Conservation (phyloP, 2,888 invertebrate genomes). For the Allacma fusca region DNA sequence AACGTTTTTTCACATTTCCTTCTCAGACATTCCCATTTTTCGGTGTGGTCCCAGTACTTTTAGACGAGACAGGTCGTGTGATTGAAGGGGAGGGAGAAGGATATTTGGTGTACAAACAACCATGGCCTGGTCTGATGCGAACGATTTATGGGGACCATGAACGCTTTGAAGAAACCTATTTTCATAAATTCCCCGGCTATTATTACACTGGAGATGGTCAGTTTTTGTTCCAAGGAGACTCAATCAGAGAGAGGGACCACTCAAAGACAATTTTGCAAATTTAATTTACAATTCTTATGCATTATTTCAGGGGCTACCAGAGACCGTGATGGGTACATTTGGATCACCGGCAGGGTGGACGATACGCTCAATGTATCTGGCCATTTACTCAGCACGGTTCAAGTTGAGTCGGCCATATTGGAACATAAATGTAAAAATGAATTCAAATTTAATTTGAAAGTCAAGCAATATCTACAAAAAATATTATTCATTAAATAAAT, state of each 20-base stretch:
- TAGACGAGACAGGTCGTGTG: constrained; percentile 86
- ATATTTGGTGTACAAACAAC: constrained; percentile 89
- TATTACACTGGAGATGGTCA: constrained; percentile 98
- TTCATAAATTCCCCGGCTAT: constrained; percentile 93
- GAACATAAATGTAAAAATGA: constrained; percentile 60
- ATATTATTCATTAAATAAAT: no score
- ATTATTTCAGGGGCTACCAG: constrained; percentile 84
- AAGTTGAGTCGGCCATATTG: constrained; percentile 70
- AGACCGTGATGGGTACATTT: constrained; percentile 93
- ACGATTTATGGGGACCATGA: constrained; percentile 91
- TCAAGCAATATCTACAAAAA: no score
- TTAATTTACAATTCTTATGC: no score
- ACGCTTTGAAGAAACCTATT: constrained; percentile 90
- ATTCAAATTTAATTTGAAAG: no score
- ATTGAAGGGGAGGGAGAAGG: constrained; percentile 91
- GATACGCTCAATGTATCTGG: constrained; percentile 99
- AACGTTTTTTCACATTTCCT: constrained; percentile 2
- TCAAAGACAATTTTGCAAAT: no score
- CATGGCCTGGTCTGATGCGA: constrained; percentile 99
- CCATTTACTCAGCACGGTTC: constrained; percentile 96
- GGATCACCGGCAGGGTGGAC: constrained; percentile 96
- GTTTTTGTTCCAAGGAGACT: no score
- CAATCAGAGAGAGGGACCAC: no score
- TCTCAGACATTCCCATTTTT: constrained; percentile 93
- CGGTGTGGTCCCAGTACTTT: constrained; percentile 86